These are phyloP conservation scores for Boloria selene DNA, from an alignment of 2,888 invertebrate genomes.

Conservation along the genomic window DNA sequence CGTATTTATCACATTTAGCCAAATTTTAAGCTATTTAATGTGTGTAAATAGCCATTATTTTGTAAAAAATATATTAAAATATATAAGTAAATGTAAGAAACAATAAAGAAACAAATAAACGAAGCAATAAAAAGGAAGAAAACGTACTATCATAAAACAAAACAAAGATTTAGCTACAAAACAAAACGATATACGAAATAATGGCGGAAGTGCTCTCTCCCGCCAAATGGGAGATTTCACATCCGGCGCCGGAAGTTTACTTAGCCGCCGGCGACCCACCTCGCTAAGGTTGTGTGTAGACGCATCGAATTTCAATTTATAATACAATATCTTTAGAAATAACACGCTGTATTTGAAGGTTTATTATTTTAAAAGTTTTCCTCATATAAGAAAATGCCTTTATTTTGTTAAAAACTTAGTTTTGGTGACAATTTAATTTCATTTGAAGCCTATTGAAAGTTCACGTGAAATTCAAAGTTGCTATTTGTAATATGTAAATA, in stretches of 20 bases:
- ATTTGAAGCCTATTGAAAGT: too few relatives aligned
- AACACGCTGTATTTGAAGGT: neutral
- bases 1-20: too few relatives aligned
- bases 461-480: too few relatives aligned
- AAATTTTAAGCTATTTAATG: too few relatives aligned
- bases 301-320: conserved; percentile 34
- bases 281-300: conserved; percentile 43
- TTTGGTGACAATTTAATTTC: too few relatives aligned
- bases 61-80: too few relatives aligned
- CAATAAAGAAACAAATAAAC: neutral
- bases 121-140: neutral
- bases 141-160: conserved; percentile 26
- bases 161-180: conserved; percentile 30
- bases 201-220: conserved; percentile 57
- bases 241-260: conserved; percentile 74
- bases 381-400: neutral
- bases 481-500: too few relatives aligned
- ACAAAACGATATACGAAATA: conserved; percentile 55
- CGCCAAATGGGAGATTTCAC: conserved; percentile 63
- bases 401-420: too few relatives aligned
- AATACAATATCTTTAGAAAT: conserved; percentile 8
- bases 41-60: too few relatives aligned
- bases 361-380: neutral
- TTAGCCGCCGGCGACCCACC: conserved; percentile 58
- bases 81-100: conserved; percentile 2